Evolutionary conservation across 2,888 invertebrate species (phyloP), one percentile per base, ranked within the genome.

Genomic region (Sylvicola cinctus): DNA sequence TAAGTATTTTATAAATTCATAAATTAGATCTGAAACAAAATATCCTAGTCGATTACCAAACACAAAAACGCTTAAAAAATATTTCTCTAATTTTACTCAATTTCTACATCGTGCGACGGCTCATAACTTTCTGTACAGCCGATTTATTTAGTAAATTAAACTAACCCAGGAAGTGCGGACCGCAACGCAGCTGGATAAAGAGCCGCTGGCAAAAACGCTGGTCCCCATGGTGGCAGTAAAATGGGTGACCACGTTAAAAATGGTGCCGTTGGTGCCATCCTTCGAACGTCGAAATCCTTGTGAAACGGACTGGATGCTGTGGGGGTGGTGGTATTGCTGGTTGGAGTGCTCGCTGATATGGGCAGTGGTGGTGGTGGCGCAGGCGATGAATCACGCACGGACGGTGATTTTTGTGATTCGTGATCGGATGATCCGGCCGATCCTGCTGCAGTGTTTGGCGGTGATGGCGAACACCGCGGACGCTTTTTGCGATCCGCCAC

Each of bases 211-310:
- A 75, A 49, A 40, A 76, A 62, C 27, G 75, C 74, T 44, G 74
- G 74, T 35, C 72, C 74, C 76, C 77, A 78, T 15, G 76, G 76
- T 44, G 74, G 74, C 52, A 79, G 58, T 47, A 78, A 55, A 40
- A 76, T 70, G 30, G 78, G 78, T 47, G 75, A 74, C 77, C 76
- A 77, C 13, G 74, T 73, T 50, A 77, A 55, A 50, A 77, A 63
- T 36, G 75, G 72, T n/a, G 69, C 63, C n/a, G 70, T 63, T 36
- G 66, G 67, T 37, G 52, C 51, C 50, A 57, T 55, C 23, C 57
- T 43, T 39, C 54, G 53, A 42, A 53, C 50, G 50, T 20, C 20
- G 8, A 20, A 20, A 8, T 20, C 20, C 20, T 20, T 20, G 8
- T 20, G 20, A 8, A 20, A 29, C 8, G 29, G 15, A 3, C n/a